Base-by-base conservation (phyloP, 2,888 invertebrate species). In the Euphydryas editha region DNA sequence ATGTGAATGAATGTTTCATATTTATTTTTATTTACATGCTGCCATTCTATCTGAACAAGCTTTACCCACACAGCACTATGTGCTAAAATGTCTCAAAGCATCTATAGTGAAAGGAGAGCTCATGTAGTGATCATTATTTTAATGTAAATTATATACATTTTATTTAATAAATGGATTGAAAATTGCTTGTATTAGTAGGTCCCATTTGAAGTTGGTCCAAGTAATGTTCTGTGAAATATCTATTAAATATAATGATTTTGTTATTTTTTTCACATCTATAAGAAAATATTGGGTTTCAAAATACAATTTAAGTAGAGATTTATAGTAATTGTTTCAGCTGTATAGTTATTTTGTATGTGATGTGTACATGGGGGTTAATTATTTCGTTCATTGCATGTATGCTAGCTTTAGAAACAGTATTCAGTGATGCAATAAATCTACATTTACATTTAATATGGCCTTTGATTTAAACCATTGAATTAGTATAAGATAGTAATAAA, bases 351-450 rank as follows among this genome's bases (percentile, higher is more conserved):
- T 69, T 70, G 78, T 82, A 83, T 81, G 77, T 80, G 77, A 78
- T 74, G 76, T 78, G 79, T 77, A 81, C 79, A 78, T 76, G 75
- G 77, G 76, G 82, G 42, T 15, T 44, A 2, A 44, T 71, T 73
- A 74, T 80, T 79, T 76, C 71, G 76, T 88, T 81, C 76, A 76
- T 81, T 79, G 85, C 86, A 86, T 90, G 88, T 88, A 87, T 77
- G 81, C 85, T 90, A 88, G 88, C 78, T 76, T 84, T 88, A 89
- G 88, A 81, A 75, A 85, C 88, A 88, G 87, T 92, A 90, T 90
- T 90, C 88, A 82, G 82, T 82, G 88, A 90, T 90, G 89, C 90
- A 92, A 91, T 92, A 92, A 91, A 90, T 79, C 81, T 82, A 83
- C 82, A 81, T 80, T 81, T 71, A 75, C 65, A 61, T 66, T 70